Evolutionary conservation across 2,113 vertebrate species (phyloP).

Genomic region (Ammodytes marinus): DNA sequence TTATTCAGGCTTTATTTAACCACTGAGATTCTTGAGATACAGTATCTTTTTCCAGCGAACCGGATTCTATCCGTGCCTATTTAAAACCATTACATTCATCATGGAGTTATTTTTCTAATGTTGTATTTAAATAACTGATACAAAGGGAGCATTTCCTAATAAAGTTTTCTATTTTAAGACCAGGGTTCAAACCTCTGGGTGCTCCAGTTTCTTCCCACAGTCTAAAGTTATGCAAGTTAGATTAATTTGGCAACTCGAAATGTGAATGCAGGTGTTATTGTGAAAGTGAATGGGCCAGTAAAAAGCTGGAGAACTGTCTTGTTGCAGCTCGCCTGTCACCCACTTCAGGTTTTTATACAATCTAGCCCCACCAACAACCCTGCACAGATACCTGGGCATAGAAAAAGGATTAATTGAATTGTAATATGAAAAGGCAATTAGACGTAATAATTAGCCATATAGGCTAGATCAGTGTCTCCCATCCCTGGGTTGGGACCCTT

Average conservation of each 20-base stretch:
- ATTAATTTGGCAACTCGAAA: neutral
- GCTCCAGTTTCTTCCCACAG: neutral
- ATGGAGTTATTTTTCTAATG: slow-evolving; percentile 4
- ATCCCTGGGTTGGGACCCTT: too few relatives aligned
- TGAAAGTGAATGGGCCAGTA: neutral
- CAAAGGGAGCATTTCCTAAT: neutral
- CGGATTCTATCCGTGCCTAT: slow-evolving; percentile 1
- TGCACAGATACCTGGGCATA: too few relatives aligned
- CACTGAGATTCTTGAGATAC: neutral
- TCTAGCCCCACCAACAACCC: too few relatives aligned
- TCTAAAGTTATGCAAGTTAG: neutral
- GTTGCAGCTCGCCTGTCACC: too few relatives aligned
- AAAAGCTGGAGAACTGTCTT: too few relatives aligned
- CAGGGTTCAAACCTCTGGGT: neutral
- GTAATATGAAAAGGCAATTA: too few relatives aligned
- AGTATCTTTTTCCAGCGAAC: neutral
- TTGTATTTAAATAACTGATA: neutral
- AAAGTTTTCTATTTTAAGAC: neutral
- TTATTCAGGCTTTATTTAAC: slow-evolving; percentile 12
- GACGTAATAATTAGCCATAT: too few relatives aligned
- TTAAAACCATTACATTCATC: slow-evolving; percentile 19
- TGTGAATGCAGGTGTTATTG: neutral
- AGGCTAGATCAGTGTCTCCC: too few relatives aligned
- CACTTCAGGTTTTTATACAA: too few relatives aligned
- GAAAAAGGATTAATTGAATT: too few relatives aligned